Evolutionary conservation across 2,113 vertebrate genomes (phyloP).

Genomic region (Chaetodon trifascialis): DNA sequence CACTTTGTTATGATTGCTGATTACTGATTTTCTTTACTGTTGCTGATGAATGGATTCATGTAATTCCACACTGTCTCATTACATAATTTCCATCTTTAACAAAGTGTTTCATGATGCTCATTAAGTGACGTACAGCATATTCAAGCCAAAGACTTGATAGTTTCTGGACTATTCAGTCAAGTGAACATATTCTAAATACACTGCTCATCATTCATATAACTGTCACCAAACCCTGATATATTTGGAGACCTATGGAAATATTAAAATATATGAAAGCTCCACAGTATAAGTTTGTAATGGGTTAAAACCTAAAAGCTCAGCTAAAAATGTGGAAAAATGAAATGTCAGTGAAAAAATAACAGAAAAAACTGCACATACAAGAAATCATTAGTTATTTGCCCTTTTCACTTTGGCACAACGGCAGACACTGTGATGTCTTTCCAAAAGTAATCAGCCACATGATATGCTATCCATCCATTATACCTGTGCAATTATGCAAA

Average conservation of each 20-base stretch:
- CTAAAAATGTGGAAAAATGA: background rate
- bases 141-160: background rate
- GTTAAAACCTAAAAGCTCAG: background rate
- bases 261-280: background rate
- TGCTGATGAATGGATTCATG: no score
- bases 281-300: background rate
- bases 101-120: background rate
- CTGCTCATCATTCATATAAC: background rate
- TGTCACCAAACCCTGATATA: background rate
- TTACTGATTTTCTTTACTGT: no score
- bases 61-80: background rate
- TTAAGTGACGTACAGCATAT: background rate
- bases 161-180: background rate
- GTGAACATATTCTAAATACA: no score
- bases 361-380: background rate
- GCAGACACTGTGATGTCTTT: background rate
- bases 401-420: background rate
- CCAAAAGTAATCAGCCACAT: conserved; percentile 11
- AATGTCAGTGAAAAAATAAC: background rate
- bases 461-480: conserved; percentile 35
- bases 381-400: background rate
- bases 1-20: no score
- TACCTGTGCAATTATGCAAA: conserved; percentile 17
- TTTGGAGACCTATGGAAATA: background rate
- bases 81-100: background rate